Evolutionary conservation across 2,888 invertebrate species (phyloP).

Genomic region (Thereva nobilitata): DNA sequence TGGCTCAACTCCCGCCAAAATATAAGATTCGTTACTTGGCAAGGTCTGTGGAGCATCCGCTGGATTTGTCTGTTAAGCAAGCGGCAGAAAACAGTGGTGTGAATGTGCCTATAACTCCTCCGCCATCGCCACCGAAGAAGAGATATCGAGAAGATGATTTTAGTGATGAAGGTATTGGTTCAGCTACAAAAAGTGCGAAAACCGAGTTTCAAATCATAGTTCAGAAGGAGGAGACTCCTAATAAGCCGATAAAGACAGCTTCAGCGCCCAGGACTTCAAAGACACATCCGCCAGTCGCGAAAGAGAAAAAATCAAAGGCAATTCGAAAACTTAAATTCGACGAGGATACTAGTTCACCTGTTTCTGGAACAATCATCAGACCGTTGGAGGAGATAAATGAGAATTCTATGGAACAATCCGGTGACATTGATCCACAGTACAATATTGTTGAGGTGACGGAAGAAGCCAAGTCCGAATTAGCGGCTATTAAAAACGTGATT

Average conservation of each 20-base stretch:
- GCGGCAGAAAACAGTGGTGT: slow-evolving; percentile 33
- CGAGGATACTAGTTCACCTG: slow-evolving; percentile 89
- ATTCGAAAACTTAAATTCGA: slow-evolving; percentile 84
- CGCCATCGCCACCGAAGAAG: slow-evolving; percentile 71
- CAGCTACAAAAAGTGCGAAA: slow-evolving; percentile 47
- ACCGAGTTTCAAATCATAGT: slow-evolving; percentile 43
- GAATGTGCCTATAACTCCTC: slow-evolving; percentile 71
- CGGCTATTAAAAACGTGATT: slow-evolving; percentile 93
- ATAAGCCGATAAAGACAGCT: slow-evolving; percentile 50
- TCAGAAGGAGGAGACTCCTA: slow-evolving; percentile 49
- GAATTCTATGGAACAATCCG: slow-evolving; percentile 72
- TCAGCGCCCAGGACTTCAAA: slow-evolving; percentile 53
- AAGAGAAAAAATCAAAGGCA: slow-evolving; percentile 61
- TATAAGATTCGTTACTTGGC: slow-evolving; percentile 57
- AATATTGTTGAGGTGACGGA: slow-evolving; percentile 96
- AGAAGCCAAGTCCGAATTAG: slow-evolving; percentile 89
- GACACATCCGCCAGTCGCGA: slow-evolving; percentile 43
- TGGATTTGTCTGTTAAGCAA: slow-evolving; percentile 75
- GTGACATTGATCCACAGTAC: slow-evolving; percentile 94
- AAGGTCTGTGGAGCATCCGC: slow-evolving; percentile 60
- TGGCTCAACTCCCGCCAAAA: slow-evolving; percentile 56
- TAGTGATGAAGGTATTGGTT: slow-evolving; percentile 14
- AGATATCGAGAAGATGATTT: slow-evolving; percentile 43
- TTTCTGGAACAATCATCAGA: slow-evolving; percentile 92
- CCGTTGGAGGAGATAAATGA: slow-evolving; percentile 80